phyloP scores from a whole-genome alignment of 2,797 vertebrate genomes.

The Poeciliopsis presidionis region DNA sequence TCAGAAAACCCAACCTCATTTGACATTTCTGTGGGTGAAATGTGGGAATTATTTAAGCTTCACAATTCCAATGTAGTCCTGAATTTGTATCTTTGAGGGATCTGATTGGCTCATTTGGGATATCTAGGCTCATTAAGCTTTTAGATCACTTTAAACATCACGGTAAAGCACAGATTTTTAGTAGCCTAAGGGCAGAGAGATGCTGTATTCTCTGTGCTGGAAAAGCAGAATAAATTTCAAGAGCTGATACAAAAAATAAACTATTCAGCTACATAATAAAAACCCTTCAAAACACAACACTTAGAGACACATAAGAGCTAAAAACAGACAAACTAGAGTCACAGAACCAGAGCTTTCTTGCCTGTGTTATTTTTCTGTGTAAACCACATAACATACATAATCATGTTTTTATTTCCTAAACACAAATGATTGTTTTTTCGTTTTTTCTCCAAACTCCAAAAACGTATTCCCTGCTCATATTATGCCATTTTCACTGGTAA shows the following conservation, averaged over 20 bases:
- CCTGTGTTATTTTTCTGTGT: not conserved
- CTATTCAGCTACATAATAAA: constrained; percentile 4
- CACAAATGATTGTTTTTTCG: not conserved
- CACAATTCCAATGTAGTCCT: not conserved
- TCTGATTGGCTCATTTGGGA: not conserved
- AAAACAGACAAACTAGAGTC: not conserved
- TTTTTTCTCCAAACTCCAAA: not conserved
- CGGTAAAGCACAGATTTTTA: constrained; percentile 38
- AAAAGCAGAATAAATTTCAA: constrained; percentile 35
- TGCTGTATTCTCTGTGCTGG: constrained; percentile 41
- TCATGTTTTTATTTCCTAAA: not conserved
- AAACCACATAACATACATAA: not conserved
- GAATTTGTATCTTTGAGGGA: constrained; percentile 16
- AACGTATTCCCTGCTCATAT: not conserved
- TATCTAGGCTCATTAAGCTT: constrained; percentile 35
- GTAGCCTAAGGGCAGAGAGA: constrained; percentile 22
- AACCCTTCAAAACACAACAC: not conserved
- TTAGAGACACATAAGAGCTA: not conserved
- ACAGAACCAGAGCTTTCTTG: not conserved
- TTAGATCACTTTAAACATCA: constrained; percentile 30
- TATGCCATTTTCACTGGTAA: not conserved
- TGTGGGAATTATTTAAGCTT: not conserved
- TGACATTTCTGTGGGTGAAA: not conserved
- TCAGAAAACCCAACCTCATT: not conserved
- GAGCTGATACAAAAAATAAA: constrained; percentile 35